These are phyloP conservation scores for Margaritifera margaritifera DNA, from an alignment of 2,888 invertebrate species.

Conservation along the genomic window DNA sequence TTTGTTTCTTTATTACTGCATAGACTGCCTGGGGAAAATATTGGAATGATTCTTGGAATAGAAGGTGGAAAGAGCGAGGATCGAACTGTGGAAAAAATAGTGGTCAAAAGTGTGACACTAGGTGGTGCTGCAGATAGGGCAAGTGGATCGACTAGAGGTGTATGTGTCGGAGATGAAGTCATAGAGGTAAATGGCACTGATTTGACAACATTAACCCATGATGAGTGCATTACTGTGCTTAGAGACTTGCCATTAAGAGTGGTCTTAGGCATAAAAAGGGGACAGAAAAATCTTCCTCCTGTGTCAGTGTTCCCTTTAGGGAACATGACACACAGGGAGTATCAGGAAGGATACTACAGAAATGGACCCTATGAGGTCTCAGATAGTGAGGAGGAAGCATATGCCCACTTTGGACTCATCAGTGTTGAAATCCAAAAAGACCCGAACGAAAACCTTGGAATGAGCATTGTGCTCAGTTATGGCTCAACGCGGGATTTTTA, in stretches of 20 bases:
- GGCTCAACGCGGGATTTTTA: slow-evolving; percentile 60
- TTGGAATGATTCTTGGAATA: slow-evolving; percentile 93
- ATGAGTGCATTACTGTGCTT: slow-evolving; percentile 91
- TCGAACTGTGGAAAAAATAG: slow-evolving; percentile 86
- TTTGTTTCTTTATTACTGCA: slow-evolving; percentile 79
- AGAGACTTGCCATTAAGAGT: slow-evolving; percentile 81
- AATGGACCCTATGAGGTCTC: slow-evolving; percentile 18
- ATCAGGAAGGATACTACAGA: background rate
- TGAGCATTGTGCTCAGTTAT: slow-evolving; percentile 66
- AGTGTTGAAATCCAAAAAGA: slow-evolving; percentile 50
- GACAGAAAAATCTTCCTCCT: slow-evolving; percentile 32
- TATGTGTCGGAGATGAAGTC: slow-evolving; percentile 92
- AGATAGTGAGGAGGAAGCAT: slow-evolving; percentile 44
- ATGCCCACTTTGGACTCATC: slow-evolving; percentile 47
- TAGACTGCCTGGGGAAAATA: slow-evolving; percentile 89
- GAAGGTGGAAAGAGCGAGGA: slow-evolving; percentile 90
- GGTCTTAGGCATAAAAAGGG: slow-evolving; percentile 51
- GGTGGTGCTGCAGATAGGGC: slow-evolving; percentile 66
- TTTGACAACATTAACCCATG: slow-evolving; percentile 84
- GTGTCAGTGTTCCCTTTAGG: slow-evolving; percentile 29
- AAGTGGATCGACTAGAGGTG: slow-evolving; percentile 60
- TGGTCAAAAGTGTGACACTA: slow-evolving; percentile 76
- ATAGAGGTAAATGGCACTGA: slow-evolving; percentile 87
- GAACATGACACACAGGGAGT: background rate
- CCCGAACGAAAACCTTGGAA: slow-evolving; percentile 58